Evolutionary conservation across 1,140 invertebrate species (phyloP).

Genomic region (Drosophila repletoides): DNA sequence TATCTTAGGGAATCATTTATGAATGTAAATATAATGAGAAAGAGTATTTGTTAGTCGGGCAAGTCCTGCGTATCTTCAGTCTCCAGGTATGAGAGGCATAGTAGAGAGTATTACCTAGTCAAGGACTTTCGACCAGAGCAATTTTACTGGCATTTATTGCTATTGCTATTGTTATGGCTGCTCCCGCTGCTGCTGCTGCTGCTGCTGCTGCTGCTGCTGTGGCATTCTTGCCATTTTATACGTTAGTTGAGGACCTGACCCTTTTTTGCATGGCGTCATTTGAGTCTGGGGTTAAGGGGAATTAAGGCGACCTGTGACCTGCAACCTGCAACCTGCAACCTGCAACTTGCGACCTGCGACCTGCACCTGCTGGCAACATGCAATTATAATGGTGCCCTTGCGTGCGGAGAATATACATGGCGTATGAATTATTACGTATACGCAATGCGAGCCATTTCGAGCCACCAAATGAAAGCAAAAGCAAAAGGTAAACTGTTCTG

Average conservation of each 20-base stretch:
- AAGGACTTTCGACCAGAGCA: no score
- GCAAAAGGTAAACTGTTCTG: slow-evolving; percentile 14
- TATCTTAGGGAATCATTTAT: no score
- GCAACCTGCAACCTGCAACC: no score
- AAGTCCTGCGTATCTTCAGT: no score
- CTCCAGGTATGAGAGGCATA: no score
- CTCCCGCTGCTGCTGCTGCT: neutral
- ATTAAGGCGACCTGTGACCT: neutral
- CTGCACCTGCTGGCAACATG: slow-evolving; percentile 44
- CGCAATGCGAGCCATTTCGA: slow-evolving; percentile 58
- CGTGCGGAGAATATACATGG: slow-evolving; percentile 50
- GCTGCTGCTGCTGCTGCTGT: slow-evolving; percentile 1
- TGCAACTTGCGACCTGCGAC: no score
- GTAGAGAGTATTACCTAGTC: no score
- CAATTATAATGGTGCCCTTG: slow-evolving; percentile 71
- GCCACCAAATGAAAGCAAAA: neutral
- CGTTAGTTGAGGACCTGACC: slow-evolving; percentile 32
- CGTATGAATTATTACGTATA: slow-evolving; percentile 78
- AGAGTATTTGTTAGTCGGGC: no score
- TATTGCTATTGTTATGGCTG: neutral
- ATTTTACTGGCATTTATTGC: no score
- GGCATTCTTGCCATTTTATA: slow-evolving; percentile 3
- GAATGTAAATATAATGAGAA: no score
- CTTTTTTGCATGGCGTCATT: slow-evolving; percentile 16
- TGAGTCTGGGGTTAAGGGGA: neutral